A percentile compares a stretch with the other conserved stretches of the same genome.
phyloP scores from a whole-genome alignment of 2,797 vertebrate species.

The Sparidentex hasta region DNA sequence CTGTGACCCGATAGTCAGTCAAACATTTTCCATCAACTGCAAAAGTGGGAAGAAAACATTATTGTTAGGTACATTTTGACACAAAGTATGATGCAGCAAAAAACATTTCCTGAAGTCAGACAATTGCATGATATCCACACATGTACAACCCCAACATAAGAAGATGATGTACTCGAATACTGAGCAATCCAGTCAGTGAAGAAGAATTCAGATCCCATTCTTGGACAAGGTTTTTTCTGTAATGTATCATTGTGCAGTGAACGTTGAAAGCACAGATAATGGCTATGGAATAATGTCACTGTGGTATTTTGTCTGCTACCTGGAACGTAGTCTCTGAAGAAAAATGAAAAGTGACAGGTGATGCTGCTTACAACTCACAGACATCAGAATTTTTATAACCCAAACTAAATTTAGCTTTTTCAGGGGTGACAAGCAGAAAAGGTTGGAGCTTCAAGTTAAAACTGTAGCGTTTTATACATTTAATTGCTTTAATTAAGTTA shows the following conservation, averaged over 20 bases:
- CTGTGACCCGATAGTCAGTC: constrained; percentile 35
- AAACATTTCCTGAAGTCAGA: neutral
- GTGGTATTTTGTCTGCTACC: too few species aligned
- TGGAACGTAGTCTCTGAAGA: too few species aligned
- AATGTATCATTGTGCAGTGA: too few species aligned
- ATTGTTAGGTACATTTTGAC: neutral
- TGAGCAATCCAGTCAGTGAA: neutral
- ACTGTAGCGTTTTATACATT: neutral
- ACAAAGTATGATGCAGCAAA: neutral
- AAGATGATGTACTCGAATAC: neutral
- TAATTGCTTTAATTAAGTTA: neutral
- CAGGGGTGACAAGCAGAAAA: neutral
- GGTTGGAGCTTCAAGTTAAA: neutral
- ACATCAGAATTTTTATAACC: neutral
- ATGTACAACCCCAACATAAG: neutral
- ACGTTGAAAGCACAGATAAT: too few species aligned
- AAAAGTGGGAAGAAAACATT: constrained; percentile 23
- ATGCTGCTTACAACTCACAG: neutral
- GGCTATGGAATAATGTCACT: too few species aligned
- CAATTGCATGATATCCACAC: too few species aligned
- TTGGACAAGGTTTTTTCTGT: too few species aligned
- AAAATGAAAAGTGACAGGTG: too few species aligned
- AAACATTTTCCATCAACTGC: constrained; percentile 53
- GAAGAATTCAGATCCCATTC: neutral
- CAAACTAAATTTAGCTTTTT: too few species aligned